A percentile compares a stretch with the other conserved stretches of the same genome.
These are phyloP conservation scores for Ectemnius cavifrons DNA, from an alignment of 2,888 invertebrate species.

Conservation along the genomic window DNA sequence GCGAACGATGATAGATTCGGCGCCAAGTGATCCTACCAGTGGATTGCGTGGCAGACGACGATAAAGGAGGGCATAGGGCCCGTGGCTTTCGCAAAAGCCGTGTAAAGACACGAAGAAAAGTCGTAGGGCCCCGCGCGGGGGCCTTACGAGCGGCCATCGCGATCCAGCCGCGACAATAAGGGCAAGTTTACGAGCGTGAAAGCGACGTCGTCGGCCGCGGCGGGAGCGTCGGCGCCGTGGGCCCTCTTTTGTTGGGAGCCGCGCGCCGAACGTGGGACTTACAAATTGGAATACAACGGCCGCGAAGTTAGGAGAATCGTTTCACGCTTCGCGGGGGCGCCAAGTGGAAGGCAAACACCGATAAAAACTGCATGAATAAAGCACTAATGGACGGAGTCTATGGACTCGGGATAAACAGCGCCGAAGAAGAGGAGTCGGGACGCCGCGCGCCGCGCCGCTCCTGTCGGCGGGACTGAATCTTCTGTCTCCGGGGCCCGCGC, in stretches of 20 bases:
- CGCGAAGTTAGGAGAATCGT: constrained; percentile 61
- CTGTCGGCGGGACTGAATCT: neutral
- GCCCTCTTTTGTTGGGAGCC: constrained; percentile 56
- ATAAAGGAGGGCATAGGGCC: constrained; percentile 12
- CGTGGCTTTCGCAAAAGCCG: constrained; percentile 40
- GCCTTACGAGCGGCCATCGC: too few species aligned
- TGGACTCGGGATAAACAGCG: constrained; percentile 61
- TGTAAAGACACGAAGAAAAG: constrained; percentile 32
- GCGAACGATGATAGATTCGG: constrained; percentile 34
- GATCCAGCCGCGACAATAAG: too few species aligned
- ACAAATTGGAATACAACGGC: constrained; percentile 65
- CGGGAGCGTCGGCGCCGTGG: constrained; percentile 28
- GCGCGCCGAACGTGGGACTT: constrained; percentile 56
- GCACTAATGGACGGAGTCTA: constrained; percentile 65
- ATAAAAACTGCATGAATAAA: constrained; percentile 72
- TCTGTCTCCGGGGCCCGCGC: constrained; percentile 13
- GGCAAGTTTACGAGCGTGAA: constrained; percentile 10
- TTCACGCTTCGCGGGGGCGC: constrained; percentile 66
- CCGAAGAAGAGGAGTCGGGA: constrained; percentile 17
- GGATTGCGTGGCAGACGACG: neutral
- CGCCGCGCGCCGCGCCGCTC: constrained; percentile 6
- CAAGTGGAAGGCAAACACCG: constrained; percentile 71
- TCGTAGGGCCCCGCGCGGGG: neutral
- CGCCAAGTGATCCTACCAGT: constrained; percentile 33
- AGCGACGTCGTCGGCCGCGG: neutral